A percentile compares a stretch with the other conserved stretches of the same genome.
These are phyloP conservation scores for Camptogramma bilineatum DNA, from an alignment of 2,888 invertebrate genomes.

Conservation along the genomic window DNA sequence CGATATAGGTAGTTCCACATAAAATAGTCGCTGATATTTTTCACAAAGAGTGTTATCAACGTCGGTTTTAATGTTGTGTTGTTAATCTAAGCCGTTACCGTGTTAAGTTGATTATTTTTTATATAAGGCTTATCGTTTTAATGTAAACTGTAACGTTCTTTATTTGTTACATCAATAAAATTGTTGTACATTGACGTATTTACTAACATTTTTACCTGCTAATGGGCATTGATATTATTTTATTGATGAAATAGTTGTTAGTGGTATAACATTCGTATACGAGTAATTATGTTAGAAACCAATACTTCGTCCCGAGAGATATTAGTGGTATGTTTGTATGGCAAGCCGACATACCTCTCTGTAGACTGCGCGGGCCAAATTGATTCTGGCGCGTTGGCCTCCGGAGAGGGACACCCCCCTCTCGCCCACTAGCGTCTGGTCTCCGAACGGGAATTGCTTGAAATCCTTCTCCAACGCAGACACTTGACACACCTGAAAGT, in stretches of 20 bases:
- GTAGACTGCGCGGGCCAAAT: constrained; percentile 85
- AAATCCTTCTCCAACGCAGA: constrained; percentile 84
- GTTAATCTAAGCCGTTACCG: not conserved
- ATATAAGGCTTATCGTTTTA: not conserved
- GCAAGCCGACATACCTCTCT: constrained; percentile 67
- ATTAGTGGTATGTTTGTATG: constrained; percentile 24
- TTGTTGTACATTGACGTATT: not conserved
- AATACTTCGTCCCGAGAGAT: constrained; percentile 30
- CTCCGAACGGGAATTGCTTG: constrained; percentile 87
- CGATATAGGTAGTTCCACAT: not conserved
- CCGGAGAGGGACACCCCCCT: constrained; percentile 89
- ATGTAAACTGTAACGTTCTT: not conserved
- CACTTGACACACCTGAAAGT: constrained; percentile 71
- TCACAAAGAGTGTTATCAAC: not conserved
- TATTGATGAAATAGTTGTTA: constrained; percentile 1
- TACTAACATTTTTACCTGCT: not conserved
- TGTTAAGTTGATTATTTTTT: not conserved
- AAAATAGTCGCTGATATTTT: not conserved
- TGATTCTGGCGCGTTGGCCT: constrained; percentile 90
- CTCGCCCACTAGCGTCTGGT: constrained; percentile 89
- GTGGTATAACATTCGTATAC: constrained; percentile 18
- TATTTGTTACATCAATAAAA: not conserved
- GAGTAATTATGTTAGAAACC: constrained; percentile 17
- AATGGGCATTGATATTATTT: not conserved
- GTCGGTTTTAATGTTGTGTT: not conserved